Percentiles rank a stretch among this genome's conserved stretches.
Conservation (phyloP, 2,888 invertebrate species). For the Creontiades dilutus region DNA sequence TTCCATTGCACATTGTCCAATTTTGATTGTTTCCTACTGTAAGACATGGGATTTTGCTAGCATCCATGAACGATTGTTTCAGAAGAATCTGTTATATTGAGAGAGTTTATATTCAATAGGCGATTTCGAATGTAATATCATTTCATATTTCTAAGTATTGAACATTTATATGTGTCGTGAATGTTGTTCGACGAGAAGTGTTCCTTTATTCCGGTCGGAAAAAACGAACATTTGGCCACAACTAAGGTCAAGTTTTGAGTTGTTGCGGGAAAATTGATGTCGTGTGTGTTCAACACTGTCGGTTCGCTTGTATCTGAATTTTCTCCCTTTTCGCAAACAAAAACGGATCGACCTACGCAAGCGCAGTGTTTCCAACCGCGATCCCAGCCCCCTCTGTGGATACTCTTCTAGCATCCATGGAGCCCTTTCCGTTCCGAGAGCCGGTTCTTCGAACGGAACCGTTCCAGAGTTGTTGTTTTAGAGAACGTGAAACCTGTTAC, state of each 20-base stretch:
- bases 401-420: not conserved
- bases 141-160: too few species aligned
- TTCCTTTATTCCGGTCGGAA: too few species aligned
- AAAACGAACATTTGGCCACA: too few species aligned
- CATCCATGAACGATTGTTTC: too few species aligned
- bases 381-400: not conserved
- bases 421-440: not conserved
- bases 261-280: not conserved
- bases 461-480: not conserved
- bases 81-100: too few species aligned
- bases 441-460: not conserved
- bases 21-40: too few species aligned
- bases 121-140: too few species aligned
- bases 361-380: not conserved
- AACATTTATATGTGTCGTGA: too few species aligned
- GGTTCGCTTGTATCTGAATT: not conserved
- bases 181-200: too few species aligned
- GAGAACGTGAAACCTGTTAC: not conserved
- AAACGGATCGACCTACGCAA: slow-evolving; percentile 56
- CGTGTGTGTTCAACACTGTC: not conserved
- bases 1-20: too few species aligned
- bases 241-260: not conserved
- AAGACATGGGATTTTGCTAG: too few species aligned
- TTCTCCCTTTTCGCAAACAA: slow-evolving; percentile 16
- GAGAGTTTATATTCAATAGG: too few species aligned